Conservation (phyloP, 53 echinoderm and acorn worm genomes). For the Luidia sarsii region DNA sequence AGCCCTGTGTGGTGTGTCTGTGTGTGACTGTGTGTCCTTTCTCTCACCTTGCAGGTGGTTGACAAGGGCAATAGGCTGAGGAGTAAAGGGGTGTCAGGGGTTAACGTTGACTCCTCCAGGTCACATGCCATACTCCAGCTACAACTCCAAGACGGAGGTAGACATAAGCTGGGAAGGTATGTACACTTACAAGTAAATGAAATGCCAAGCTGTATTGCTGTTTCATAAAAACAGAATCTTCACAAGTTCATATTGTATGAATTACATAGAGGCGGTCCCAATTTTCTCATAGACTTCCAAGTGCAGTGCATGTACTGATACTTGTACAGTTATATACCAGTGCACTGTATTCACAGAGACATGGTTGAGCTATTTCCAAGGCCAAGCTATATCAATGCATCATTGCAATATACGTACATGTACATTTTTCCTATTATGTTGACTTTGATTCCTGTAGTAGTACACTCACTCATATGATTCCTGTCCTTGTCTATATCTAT, state of each 20-base stretch:
- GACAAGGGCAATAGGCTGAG: conserved; percentile 83
- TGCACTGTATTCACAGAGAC: too few relatives aligned
- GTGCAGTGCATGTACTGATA: too few relatives aligned
- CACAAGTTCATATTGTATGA: neutral
- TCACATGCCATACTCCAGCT: conserved; percentile 98
- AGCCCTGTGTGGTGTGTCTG: too few relatives aligned
- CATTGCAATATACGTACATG: too few relatives aligned
- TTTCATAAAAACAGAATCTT: neutral
- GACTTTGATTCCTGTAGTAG: too few relatives aligned
- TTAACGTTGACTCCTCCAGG: conserved; percentile 86
- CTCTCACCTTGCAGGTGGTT: conserved; percentile 60
- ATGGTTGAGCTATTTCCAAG: too few relatives aligned
- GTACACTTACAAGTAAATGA: neutral
- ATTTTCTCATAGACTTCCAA: neutral
- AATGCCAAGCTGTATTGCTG: neutral
- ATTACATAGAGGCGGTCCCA: neutral
- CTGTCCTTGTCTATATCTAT: too few relatives aligned
- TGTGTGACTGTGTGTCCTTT: neutral
- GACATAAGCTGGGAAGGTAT: conserved; percentile 83
- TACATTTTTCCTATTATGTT: too few relatives aligned
- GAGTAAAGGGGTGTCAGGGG: conserved; percentile 86
- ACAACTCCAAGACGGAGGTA: conserved; percentile 83
- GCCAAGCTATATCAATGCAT: too few relatives aligned
- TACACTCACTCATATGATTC: too few relatives aligned
- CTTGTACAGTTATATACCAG: too few relatives aligned